These are phyloP conservation scores for Babylonia areolata DNA, from an alignment of 1,140 invertebrate genomes.

Conservation along the genomic window DNA sequence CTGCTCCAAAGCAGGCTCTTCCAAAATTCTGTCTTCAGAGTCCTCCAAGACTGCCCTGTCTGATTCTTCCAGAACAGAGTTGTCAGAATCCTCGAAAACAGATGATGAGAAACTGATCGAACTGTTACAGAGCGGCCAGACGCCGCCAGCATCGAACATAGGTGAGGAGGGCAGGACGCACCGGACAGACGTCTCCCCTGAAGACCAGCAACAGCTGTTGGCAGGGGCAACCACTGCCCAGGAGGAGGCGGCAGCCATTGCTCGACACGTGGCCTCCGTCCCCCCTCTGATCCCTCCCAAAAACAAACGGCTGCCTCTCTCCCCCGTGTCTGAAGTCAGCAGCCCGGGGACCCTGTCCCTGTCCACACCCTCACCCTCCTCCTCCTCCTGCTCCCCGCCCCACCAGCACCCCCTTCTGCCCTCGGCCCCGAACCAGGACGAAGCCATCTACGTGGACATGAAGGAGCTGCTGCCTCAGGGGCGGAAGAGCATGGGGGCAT, in stretches of 20 bases:
- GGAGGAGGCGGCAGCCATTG: slow-evolving; percentile 66
- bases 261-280: slow-evolving; percentile 57
- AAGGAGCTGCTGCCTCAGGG: slow-evolving; percentile 48
- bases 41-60: slow-evolving; percentile 55
- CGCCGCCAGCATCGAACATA: slow-evolving; percentile 9
- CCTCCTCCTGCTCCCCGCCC: background rate
- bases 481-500: background rate
- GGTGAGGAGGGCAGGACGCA: slow-evolving; percentile 49
- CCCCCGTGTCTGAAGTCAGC: slow-evolving; percentile 64
- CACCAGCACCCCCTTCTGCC: background rate
- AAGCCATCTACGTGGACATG: slow-evolving; percentile 53
- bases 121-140: slow-evolving; percentile 48
- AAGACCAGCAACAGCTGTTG: slow-evolving; percentile 43
- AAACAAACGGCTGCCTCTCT: slow-evolving; percentile 64
- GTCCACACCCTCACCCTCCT: background rate
- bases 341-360: background rate
- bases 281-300: slow-evolving; percentile 71
- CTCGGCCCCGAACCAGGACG: slow-evolving; percentile 35
- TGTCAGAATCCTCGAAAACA: slow-evolving; percentile 33
- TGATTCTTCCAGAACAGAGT: slow-evolving; percentile 55
- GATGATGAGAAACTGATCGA: slow-evolving; percentile 73
- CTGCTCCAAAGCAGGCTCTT: slow-evolving; percentile 53
- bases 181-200: slow-evolving; percentile 39
- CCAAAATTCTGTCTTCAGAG: slow-evolving; percentile 3
- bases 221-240: slow-evolving; percentile 57